These are phyloP conservation scores for Potamilus streckersoni DNA, from an alignment of 1,140 invertebrate species.

Conservation along the genomic window DNA sequence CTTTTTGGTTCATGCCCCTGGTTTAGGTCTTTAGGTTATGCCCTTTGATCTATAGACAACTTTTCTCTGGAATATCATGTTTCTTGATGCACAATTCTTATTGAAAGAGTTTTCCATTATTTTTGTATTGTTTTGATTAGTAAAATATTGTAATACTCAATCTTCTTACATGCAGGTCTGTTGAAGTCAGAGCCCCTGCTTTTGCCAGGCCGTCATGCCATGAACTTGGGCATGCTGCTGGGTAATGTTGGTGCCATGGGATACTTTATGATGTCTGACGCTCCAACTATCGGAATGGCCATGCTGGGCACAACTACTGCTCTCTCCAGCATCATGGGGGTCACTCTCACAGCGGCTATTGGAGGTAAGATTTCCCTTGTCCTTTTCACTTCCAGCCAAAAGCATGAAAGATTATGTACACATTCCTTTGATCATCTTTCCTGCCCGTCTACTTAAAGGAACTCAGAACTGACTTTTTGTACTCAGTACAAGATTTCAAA, in stretches of 20 bases:
- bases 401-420: not conserved
- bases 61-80: no score
- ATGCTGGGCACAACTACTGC: slow-evolving; percentile 81
- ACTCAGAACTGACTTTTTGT: no score
- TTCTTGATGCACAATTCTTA: no score
- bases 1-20: no score
- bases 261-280: slow-evolving; percentile 76
- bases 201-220: slow-evolving; percentile 83
- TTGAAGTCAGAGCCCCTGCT: slow-evolving; percentile 83
- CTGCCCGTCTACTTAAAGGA: no score
- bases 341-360: slow-evolving; percentile 89
- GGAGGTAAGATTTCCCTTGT: slow-evolving; percentile 74
- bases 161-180: slow-evolving; percentile 70
- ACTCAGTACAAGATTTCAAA: no score
- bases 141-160: no score
- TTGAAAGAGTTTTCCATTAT: no score
- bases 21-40: no score
- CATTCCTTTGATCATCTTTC: not conserved
- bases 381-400: not conserved
- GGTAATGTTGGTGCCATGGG: slow-evolving; percentile 80
- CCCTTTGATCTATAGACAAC: no score
- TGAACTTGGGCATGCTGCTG: slow-evolving; percentile 79
- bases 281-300: slow-evolving; percentile 75
- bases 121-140: no score
- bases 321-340: slow-evolving; percentile 82